These are phyloP conservation scores for Catamblyrhynchus diadema DNA, from an alignment of 2,797 vertebrate genomes.

Conservation along the genomic window DNA sequence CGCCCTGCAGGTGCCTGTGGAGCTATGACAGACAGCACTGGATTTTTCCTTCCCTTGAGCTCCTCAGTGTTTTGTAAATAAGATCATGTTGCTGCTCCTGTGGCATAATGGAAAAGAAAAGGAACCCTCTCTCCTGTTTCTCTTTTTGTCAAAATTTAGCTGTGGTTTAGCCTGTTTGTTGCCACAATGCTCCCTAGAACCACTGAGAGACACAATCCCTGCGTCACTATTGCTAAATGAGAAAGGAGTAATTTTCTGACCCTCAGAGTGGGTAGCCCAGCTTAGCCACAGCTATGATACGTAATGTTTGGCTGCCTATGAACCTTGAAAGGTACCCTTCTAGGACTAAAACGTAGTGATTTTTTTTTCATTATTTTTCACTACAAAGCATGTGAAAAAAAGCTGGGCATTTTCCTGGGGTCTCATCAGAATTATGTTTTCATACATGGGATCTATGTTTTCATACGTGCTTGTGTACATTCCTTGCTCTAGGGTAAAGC, in stretches of 20 bases:
- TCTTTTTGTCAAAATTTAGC: not conserved
- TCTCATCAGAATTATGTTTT: not conserved
- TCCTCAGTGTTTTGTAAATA: not conserved
- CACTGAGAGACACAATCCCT: not conserved
- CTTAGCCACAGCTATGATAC: not conserved
- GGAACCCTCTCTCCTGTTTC: not conserved
- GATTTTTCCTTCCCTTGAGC: not conserved
- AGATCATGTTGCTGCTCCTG: not conserved
- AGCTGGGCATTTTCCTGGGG: rapidly evolving
- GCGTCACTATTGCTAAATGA: not conserved
- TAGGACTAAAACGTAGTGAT: not conserved
- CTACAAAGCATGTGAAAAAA: not conserved
- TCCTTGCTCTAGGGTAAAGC: not conserved
- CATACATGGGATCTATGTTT: not conserved
- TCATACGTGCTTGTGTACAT: not conserved
- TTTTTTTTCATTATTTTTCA: not conserved
- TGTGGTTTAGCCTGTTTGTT: not conserved
- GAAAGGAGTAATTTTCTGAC: not conserved
- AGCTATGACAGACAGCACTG: not conserved
- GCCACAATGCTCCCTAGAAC: not conserved
- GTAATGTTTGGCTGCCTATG: not conserved
- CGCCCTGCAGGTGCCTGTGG: not conserved
- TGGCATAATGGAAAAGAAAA: not conserved
- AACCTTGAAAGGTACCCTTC: not conserved
- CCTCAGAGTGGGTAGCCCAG: not conserved